Conservation (phyloP, 2,113 vertebrate species). For the Pedionomus torquatus region DNA sequence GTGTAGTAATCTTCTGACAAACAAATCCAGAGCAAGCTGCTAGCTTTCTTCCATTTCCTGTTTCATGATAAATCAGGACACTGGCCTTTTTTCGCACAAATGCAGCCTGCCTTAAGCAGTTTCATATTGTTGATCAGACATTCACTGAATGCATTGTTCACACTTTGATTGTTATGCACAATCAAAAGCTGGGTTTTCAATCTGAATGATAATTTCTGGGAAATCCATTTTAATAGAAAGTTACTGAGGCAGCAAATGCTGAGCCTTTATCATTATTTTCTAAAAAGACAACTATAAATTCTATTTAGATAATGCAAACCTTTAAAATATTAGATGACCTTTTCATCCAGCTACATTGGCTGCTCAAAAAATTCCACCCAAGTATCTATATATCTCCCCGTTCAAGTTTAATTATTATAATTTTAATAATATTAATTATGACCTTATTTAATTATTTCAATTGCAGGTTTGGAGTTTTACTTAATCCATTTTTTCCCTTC, state of each 20-base stretch:
- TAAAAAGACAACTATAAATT: constrained; percentile 10
- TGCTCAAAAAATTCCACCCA: background rate
- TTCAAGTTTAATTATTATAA: background rate
- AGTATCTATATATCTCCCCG: background rate
- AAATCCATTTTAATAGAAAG: constrained; percentile 70
- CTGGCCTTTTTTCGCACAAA: background rate
- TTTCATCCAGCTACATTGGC: background rate
- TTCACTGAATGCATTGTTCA: constrained; percentile 62
- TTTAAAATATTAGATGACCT: constrained; percentile 4
- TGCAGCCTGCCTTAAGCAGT: constrained; percentile 1
- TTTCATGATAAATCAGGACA: constrained; percentile 25
- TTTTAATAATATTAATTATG: background rate
- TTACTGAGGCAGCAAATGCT: constrained; percentile 53
- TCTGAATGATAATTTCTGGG: constrained; percentile 74
- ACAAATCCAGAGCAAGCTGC: constrained; percentile 40
- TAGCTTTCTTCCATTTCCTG: constrained; percentile 43
- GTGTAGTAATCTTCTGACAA: constrained; percentile 29
- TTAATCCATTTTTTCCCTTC: background rate
- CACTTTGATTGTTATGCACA: constrained; percentile 70
- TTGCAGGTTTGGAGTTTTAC: background rate
- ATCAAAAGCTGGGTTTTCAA: constrained; percentile 58
- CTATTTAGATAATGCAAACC: constrained; percentile 14
- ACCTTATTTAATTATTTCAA: background rate
- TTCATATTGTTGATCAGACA: constrained; percentile 34
- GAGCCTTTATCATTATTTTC: constrained; percentile 32